Conservation (phyloP, 2,888 invertebrate species). For the Ephialtes manifestator region DNA sequence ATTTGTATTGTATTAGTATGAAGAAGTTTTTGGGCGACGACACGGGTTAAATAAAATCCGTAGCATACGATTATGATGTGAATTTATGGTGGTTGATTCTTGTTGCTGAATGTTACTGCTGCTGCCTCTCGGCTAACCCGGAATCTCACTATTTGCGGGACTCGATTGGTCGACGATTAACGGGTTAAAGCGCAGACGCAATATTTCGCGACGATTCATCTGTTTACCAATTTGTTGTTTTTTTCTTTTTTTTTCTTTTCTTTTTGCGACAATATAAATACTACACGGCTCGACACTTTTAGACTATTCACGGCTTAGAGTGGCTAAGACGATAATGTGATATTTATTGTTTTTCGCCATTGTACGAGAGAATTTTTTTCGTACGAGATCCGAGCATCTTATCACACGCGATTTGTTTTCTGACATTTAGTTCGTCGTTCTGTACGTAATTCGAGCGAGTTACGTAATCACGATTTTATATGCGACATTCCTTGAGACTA, state of each 20-base stretch:
- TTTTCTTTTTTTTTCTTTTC: too few relatives aligned
- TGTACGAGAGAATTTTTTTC: too few relatives aligned
- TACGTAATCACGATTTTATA: conserved; percentile 63
- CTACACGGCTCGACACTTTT: too few relatives aligned
- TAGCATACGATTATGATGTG: conserved; percentile 44
- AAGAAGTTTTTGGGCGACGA: not conserved
- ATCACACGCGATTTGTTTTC: conserved; percentile 19
- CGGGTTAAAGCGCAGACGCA: conserved; percentile 70
- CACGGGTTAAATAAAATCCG: conserved; percentile 15
- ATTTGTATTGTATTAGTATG: too few relatives aligned
- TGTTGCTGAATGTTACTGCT: not conserved
- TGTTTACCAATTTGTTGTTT: too few relatives aligned
- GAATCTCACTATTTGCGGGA: conserved; percentile 26
- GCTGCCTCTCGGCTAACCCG: not conserved
- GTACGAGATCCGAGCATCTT: not conserved
- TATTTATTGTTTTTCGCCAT: too few relatives aligned
- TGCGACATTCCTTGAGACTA: conserved; percentile 57
- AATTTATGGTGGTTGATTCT: conserved; percentile 27
- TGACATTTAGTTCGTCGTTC: conserved; percentile 30
- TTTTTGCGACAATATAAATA: too few relatives aligned
- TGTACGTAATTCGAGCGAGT: conserved; percentile 44
- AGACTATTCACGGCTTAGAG: too few relatives aligned
- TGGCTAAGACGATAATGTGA: too few relatives aligned
- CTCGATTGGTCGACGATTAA: conserved; percentile 63
- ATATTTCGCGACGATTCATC: not conserved